These are phyloP conservation scores for Drosophila emarginata DNA, from an alignment of 2,888 invertebrate genomes.

Conservation along the genomic window DNA sequence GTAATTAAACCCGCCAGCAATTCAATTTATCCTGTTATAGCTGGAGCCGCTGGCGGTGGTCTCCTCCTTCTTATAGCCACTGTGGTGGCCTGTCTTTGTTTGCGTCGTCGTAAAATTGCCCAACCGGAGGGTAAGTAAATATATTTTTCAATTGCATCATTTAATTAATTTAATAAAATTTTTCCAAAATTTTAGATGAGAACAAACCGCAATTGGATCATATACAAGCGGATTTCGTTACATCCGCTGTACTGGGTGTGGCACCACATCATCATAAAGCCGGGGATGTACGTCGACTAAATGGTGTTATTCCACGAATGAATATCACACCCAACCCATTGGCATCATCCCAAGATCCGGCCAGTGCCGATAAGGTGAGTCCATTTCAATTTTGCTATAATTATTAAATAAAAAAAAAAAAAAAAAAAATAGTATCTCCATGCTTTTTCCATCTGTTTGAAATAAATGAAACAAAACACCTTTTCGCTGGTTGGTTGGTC, in stretches of 20 bases:
- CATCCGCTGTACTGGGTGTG: conserved; percentile 78
- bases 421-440: conserved; percentile 38
- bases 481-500: conserved; percentile 78
- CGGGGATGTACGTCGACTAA: conserved; percentile 76
- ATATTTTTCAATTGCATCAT: neutral
- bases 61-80: conserved; percentile 77
- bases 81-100: conserved; percentile 79
- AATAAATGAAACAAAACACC: conserved; percentile 29
- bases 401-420: too few species aligned
- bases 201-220: conserved; percentile 82
- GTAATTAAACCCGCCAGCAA: conserved; percentile 70
- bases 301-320: conserved; percentile 81
- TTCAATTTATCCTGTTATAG: conserved; percentile 80
- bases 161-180: neutral
- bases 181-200: conserved; percentile 67
- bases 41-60: conserved; percentile 81
- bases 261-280: conserved; percentile 76
- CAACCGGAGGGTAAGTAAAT: conserved; percentile 78
- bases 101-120: conserved; percentile 76
- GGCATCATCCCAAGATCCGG: conserved; percentile 73
- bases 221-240: conserved; percentile 81
- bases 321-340: conserved; percentile 82
- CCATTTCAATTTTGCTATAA: neutral
- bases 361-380: conserved; percentile 77
- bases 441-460: conserved; percentile 16